Base-by-base conservation (phyloP, 2,797 vertebrate genomes). In the Orestias chungarensis region DNA sequence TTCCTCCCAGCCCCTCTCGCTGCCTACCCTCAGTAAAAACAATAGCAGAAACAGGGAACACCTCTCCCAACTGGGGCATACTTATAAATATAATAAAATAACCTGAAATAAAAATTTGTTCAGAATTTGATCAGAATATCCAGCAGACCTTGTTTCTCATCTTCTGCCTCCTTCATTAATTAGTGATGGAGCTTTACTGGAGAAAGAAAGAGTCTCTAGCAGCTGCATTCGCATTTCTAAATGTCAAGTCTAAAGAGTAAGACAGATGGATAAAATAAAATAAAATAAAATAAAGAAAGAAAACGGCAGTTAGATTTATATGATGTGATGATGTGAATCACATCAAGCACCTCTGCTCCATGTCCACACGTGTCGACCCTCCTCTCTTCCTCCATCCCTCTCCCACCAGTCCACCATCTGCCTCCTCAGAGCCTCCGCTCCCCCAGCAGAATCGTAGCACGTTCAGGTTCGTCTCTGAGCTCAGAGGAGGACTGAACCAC, bases 321-420 rank as follows among this genome's bases (percentile, higher is more conserved):
- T n/a, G n/a, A 35, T 23, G 43, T 59, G 38, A 17, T 25, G 35
- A 62, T 40, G 23, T 18, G 72, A 84, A 64, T 74, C 52, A 44
- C 75, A 79, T 73, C 74, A 74, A 61, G 67, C 75, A 69, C 86
- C 71, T 71, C 72, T 49, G 43, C 68, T 67, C 64, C 62, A 82
- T 81, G 81, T 86, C 87, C 82, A 84, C 83, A 91, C 88, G 87
- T 90, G 88, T 86, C 83, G 83, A 73, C 68, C 75, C 82, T 68
- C 61, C 25, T 68, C 65, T 31, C 33, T 38, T 61, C 66, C 50
- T 17, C 73, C 42, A 67, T 46, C 71, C 72, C 80, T 81, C 81
- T 78, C 83, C 81, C 73, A 80, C 74, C 27, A 15, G 71, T 75
- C 61, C 18, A 70, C 87, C 86, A 85, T 87, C 83, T 89, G 83